Conservation (phyloP, 1,140 invertebrate species). For the Druon quercuslanigerum region DNA sequence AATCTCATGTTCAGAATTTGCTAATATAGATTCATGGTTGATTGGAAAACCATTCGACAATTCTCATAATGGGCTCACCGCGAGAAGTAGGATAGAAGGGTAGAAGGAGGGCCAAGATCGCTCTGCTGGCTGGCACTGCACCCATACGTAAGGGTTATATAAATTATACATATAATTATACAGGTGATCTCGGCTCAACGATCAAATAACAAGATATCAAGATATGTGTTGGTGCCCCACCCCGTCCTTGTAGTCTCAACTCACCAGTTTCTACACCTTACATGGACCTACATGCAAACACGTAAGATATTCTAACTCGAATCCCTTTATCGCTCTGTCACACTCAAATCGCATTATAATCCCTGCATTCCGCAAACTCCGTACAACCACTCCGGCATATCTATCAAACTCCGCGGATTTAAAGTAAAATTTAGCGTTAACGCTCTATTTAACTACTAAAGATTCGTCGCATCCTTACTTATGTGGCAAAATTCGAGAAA, state of each 20-base stretch:
- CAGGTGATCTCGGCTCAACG: constrained; percentile 58
- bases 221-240: constrained; percentile 67
- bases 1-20: constrained; percentile 45
- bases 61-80: too few relatives aligned
- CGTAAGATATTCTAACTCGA: constrained; percentile 40
- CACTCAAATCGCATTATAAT: constrained; percentile 51
- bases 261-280: constrained; percentile 42
- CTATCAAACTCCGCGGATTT: constrained; percentile 44
- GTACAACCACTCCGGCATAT: constrained; percentile 49
- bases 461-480: constrained; percentile 33
- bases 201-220: constrained; percentile 69
- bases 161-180: constrained; percentile 75
- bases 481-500: background rate
- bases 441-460: constrained; percentile 19
- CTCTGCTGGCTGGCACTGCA: constrained; percentile 46
- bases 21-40: constrained; percentile 48
- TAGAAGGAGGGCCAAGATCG: constrained; percentile 47
- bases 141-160: constrained; percentile 63
- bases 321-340: constrained; percentile 37
- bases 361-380: constrained; percentile 44
- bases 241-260: constrained; percentile 42
- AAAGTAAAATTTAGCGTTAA: constrained; percentile 42
- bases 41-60: constrained; percentile 36
- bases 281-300: constrained; percentile 41
- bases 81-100: constrained; percentile 35